Conservation (phyloP, 2,113 vertebrate species). For the Proterorhinus semilunaris region DNA sequence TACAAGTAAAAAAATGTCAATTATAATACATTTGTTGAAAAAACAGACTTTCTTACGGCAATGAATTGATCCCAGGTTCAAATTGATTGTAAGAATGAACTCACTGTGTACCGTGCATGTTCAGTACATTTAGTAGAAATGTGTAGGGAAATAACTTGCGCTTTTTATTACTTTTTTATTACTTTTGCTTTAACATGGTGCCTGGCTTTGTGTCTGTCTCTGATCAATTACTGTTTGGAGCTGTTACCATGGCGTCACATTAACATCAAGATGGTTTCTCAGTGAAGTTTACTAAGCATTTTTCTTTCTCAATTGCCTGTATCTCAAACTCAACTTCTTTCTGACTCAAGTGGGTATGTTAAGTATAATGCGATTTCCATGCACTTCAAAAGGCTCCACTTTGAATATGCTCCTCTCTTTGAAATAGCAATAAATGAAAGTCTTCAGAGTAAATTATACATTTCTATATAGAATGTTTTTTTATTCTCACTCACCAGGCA, state of each 20-base stretch:
- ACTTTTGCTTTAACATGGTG: constrained; percentile 21
- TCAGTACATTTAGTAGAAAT: neutral
- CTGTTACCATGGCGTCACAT: constrained; percentile 40
- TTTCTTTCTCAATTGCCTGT: constrained; percentile 12
- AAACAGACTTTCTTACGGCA: too few species aligned
- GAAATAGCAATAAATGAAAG: constrained; percentile 15
- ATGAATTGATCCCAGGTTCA: neutral
- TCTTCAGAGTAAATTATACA: constrained; percentile 18
- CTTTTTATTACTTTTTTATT: constrained; percentile 9
- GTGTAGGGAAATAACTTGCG: neutral
- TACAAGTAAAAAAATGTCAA: too few species aligned
- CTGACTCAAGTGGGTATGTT: constrained; percentile 3
- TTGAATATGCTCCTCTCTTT: constrained; percentile 11
- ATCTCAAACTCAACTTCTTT: constrained; percentile 2
- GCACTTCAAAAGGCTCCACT: constrained; percentile 11
- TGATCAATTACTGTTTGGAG: constrained; percentile 33
- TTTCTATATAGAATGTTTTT: constrained; percentile 10
- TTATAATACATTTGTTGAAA: too few species aligned
- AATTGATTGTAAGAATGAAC: constrained; percentile 6
- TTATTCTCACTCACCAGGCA: constrained; percentile 45
- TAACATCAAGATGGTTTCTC: constrained; percentile 37
- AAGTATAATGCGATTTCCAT: neutral
- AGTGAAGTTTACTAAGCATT: neutral
- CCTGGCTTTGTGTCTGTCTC: constrained; percentile 11
- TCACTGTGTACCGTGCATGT: neutral